These are phyloP conservation scores for Callionymus lyra DNA, from an alignment of 2,113 vertebrate genomes.

Conservation along the genomic window DNA sequence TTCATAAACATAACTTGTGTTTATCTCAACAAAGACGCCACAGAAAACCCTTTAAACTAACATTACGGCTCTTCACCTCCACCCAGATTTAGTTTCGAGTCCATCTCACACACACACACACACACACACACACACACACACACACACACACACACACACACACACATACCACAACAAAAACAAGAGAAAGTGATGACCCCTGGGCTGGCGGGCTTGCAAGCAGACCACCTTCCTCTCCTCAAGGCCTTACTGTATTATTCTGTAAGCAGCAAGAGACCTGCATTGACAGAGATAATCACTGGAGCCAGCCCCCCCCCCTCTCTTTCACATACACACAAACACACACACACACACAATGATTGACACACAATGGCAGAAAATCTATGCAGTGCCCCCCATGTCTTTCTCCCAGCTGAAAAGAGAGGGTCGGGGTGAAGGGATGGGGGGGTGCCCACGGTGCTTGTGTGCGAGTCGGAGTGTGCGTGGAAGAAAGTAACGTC, in stretches of 20 bases:
- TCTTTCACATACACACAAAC: slow-evolving; percentile 8
- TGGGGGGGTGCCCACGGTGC: slow-evolving; percentile 30
- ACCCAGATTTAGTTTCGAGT: slow-evolving; percentile 2
- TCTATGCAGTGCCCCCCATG: slow-evolving; percentile 61
- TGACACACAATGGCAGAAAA: slow-evolving; percentile 73
- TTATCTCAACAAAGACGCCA: no score
- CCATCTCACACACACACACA: slow-evolving; percentile 11
- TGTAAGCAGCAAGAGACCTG: slow-evolving; percentile 61
- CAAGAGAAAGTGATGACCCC: slow-evolving; percentile 35
- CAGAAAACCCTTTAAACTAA: slow-evolving; percentile 20
- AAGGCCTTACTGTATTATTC: slow-evolving; percentile 70
- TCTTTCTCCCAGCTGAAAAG: slow-evolving; percentile 54
- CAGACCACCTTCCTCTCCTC: slow-evolving; percentile 50
- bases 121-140: slow-evolving; percentile 17
- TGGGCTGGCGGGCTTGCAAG: slow-evolving; percentile 35
- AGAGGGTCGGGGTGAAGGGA: slow-evolving; percentile 26
- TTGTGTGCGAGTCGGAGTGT: slow-evolving; percentile 11
- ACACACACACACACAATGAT: slow-evolving; percentile 58
- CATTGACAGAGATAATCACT: slow-evolving; percentile 74
- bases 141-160: slow-evolving; percentile 25
- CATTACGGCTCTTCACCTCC: slow-evolving; percentile 1
- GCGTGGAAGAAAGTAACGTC: slow-evolving; percentile 41
- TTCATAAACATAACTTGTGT: no score
- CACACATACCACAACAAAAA: slow-evolving; percentile 17
- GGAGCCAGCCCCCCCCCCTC: slow-evolving; percentile 41